phyloP scores from a whole-genome alignment of 1,140 invertebrate species.

The Araneus ventricosus region DNA sequence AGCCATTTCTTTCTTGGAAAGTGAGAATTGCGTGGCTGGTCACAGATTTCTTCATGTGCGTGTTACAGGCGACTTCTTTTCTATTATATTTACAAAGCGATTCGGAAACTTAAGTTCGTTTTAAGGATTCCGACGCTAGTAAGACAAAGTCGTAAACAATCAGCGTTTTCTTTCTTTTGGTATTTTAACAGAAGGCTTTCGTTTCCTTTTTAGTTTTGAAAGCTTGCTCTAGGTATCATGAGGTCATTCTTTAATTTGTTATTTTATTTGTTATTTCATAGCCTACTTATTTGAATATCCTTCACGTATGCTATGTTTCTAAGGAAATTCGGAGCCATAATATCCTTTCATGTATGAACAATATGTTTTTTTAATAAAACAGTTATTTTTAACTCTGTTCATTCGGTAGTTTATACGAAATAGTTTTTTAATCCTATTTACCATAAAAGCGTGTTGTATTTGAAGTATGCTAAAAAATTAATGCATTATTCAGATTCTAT shows the following conservation, averaged over 20 bases:
- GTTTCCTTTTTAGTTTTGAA: neutral
- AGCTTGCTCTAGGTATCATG: neutral
- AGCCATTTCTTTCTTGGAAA: neutral
- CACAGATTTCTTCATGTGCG: slow-evolving; percentile 16
- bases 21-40: neutral
- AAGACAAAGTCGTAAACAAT: slow-evolving; percentile 14
- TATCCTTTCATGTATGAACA: no score
- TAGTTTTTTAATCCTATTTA: no score
- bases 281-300: neutral
- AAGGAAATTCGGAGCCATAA: no score
- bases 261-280: neutral
- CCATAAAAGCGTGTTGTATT: no score
- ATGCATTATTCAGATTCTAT: no score
- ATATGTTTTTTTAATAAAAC: no score
- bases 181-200: neutral
- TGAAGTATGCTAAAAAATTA: no score
- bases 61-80: neutral
- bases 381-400: no score
- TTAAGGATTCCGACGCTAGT: neutral
- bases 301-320: no score
- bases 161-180: neutral
- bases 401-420: no score
- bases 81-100: slow-evolving; percentile 48
- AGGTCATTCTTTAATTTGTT: neutral
- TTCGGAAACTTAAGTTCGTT: neutral